These are phyloP conservation scores for Sympetrum striolatum DNA, from an alignment of 2,888 invertebrate genomes.

Conservation along the genomic window DNA sequence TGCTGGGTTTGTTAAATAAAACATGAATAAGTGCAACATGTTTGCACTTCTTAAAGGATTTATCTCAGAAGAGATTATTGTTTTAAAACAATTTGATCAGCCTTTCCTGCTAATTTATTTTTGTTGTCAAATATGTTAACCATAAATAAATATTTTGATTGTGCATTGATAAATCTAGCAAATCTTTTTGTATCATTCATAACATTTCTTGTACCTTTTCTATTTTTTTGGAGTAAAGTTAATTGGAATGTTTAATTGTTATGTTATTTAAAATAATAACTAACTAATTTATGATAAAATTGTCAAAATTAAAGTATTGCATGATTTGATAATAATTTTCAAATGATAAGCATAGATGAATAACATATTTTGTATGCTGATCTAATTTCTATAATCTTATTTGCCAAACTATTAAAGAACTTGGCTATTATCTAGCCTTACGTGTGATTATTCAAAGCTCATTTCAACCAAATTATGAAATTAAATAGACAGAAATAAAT, in stretches of 20 bases:
- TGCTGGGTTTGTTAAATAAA: not conserved
- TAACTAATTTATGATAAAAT: not conserved
- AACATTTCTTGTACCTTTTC: not conserved
- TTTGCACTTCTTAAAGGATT: not conserved
- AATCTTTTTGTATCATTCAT: not conserved
- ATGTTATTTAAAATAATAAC: not conserved
- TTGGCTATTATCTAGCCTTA: not conserved
- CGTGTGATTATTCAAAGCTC: not conserved
- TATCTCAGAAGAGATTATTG: not conserved
- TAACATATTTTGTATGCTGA: not conserved
- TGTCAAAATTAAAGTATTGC: not conserved
- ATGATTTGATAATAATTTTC: not conserved
- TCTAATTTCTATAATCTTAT: not conserved
- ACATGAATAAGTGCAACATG: not conserved
- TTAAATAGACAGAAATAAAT: no score
- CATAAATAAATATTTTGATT: not conserved
- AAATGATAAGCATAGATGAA: not conserved
- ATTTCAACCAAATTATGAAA: not conserved
- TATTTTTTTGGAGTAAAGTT: not conserved
- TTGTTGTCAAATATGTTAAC: not conserved
- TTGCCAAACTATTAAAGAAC: not conserved
- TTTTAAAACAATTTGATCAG: not conserved
- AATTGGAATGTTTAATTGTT: not conserved
- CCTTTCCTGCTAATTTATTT: not conserved
- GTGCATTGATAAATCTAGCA: not conserved